A percentile compares a stretch with the other conserved stretches of the same genome.
These are phyloP conservation scores for Cossypha heuglini DNA, from an alignment of 2,797 vertebrate genomes.

Conservation along the genomic window DNA sequence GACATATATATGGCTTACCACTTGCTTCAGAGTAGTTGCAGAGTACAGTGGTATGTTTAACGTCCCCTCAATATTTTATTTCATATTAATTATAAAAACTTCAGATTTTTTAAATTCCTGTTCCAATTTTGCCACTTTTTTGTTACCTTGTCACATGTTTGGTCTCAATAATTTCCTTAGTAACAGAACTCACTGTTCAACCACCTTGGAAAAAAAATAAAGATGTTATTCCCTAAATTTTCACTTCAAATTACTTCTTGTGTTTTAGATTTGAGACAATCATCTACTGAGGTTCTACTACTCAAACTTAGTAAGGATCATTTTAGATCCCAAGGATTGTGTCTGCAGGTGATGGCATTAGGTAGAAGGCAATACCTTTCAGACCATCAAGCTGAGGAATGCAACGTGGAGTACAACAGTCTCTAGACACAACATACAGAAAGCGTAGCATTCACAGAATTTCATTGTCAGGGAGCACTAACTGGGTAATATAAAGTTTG, in stretches of 20 bases:
- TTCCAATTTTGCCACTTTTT: not conserved
- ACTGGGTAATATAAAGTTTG: not conserved
- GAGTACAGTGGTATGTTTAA: not conserved
- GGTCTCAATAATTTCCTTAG: not conserved
- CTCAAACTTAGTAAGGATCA: rapidly evolving
- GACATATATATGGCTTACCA: too few species aligned
- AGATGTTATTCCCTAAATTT: not conserved
- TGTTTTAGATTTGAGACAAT: not conserved
- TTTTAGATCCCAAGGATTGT: not conserved
- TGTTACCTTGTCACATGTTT: not conserved
- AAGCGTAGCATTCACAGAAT: not conserved
- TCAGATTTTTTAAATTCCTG: not conserved
- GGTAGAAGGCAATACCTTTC: not conserved
- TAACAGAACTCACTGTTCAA: not conserved
- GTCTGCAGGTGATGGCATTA: not conserved
- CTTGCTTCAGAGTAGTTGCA: not conserved
- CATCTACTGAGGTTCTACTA: not conserved
- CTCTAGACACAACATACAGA: not conserved
- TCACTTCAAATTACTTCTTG: not conserved
- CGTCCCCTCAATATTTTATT: not conserved
- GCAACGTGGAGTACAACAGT: not conserved
- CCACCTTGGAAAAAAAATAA: not conserved
- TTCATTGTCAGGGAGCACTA: not conserved
- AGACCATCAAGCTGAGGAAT: not conserved
- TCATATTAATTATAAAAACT: not conserved